These are phyloP conservation scores for Drosophila birchii DNA, from an alignment of 2,888 invertebrate genomes.

Conservation along the genomic window DNA sequence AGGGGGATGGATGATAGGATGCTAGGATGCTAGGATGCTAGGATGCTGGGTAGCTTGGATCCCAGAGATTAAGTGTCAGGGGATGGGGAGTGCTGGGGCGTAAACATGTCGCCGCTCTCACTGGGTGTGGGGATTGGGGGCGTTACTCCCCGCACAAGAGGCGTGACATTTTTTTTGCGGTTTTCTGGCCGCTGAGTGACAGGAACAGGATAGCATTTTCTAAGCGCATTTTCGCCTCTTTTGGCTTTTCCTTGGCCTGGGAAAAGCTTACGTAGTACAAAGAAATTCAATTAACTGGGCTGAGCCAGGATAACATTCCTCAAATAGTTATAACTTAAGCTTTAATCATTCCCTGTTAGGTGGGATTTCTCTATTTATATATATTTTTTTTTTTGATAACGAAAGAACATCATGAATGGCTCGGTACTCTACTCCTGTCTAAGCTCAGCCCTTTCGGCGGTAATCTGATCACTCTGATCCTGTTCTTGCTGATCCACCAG, in stretches of 20 bases:
- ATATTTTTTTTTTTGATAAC: neutral
- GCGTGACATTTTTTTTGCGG: constrained; percentile 23
- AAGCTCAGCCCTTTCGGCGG: too few species aligned
- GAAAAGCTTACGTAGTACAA: neutral
- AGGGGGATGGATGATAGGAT: neutral
- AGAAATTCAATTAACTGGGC: constrained; percentile 16
- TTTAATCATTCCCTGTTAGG: neutral
- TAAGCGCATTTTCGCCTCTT: constrained; percentile 26
- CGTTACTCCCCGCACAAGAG: constrained; percentile 2
- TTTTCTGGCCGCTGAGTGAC: constrained; percentile 33
- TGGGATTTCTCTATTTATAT: too few species aligned
- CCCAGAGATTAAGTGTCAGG: neutral
- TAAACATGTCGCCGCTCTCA: constrained; percentile 20
- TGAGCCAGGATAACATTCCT: neutral
- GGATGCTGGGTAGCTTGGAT: neutral
- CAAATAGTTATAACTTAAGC: neutral
- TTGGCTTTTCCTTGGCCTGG: constrained; percentile 1
- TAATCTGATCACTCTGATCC: neutral
- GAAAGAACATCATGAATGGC: neutral
- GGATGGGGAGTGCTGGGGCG: constrained; percentile 9
- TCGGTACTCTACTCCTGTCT: neutral
- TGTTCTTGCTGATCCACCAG: neutral
- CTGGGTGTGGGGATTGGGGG: constrained; percentile 2
- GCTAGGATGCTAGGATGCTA: too few species aligned
- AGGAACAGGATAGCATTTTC: constrained; percentile 46